Evolutionary conservation across 2,888 invertebrate genomes (phyloP).

Genomic region (Napeogenes sylphis): DNA sequence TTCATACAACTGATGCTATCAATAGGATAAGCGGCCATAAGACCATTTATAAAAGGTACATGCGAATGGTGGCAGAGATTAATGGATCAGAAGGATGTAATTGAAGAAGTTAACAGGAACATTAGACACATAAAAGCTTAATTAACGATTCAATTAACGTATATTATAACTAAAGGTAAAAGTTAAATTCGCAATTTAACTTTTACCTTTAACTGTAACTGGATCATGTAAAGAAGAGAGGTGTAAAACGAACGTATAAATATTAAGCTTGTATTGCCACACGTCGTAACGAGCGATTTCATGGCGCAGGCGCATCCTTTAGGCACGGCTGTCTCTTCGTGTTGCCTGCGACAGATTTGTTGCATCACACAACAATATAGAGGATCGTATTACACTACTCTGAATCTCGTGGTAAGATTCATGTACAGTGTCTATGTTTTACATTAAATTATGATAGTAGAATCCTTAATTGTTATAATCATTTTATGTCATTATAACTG

Average conservation of each 20-base stretch:
- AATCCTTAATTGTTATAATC: no score
- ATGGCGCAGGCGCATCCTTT: slow-evolving; percentile 72
- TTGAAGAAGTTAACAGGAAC: background rate
- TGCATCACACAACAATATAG: slow-evolving; percentile 63
- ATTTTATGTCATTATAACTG: no score
- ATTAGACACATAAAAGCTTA: background rate
- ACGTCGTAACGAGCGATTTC: slow-evolving; percentile 66
- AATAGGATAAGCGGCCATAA: slow-evolving; percentile 31
- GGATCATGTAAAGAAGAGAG: no score
- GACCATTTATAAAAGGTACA: slow-evolving; percentile 32
- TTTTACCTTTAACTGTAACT: no score
- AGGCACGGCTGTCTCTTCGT: slow-evolving; percentile 67
- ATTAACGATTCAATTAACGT: background rate
- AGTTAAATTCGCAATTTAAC: no score
- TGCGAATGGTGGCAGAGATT: slow-evolving; percentile 19
- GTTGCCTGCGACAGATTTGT: slow-evolving; percentile 59
- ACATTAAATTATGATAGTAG: no score
- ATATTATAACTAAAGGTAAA: no score
- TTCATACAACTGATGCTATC: slow-evolving; percentile 38
- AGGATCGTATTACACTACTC: slow-evolving; percentile 72
- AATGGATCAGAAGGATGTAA: background rate
- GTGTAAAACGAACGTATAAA: slow-evolving; percentile 11
- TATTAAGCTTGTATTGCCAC: slow-evolving; percentile 32
- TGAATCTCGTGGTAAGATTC: slow-evolving; percentile 56
- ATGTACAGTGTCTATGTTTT: no score